phyloP scores from a whole-genome alignment of 1,140 invertebrate species.

The Acyrthosiphon pisum region DNA sequence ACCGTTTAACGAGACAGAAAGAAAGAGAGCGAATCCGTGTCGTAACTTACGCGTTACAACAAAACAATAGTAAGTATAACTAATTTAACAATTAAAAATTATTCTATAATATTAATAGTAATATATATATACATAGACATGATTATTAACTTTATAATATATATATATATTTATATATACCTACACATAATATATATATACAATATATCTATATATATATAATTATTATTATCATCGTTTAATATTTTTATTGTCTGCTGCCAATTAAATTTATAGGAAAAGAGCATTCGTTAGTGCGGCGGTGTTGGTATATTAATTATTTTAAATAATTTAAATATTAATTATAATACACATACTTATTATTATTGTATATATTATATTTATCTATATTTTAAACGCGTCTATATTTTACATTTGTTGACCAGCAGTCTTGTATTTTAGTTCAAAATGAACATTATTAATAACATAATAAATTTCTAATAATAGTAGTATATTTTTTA shows the following conservation, averaged over 20 bases:
- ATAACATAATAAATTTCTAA: background rate
- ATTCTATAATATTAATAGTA: constrained; percentile 42
- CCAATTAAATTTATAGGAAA: constrained; percentile 35
- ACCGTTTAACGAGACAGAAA: background rate
- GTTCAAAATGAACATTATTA: constrained; percentile 16
- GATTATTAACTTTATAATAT: background rate
- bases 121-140: constrained; percentile 21
- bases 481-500: constrained; percentile 19
- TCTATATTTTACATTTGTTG: background rate
- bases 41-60: background rate
- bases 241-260: constrained; percentile 51
- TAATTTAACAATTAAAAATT: constrained; percentile 43
- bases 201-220: background rate
- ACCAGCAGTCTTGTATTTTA: constrained; percentile 44
- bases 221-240: constrained; percentile 52
- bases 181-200: background rate
- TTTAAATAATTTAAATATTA: background rate
- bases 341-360: background rate
- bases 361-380: background rate
- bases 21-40: constrained; percentile 35
- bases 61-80: constrained; percentile 40
- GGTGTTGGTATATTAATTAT: constrained; percentile 5
- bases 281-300: constrained; percentile 40
- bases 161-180: background rate
- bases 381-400: background rate